phyloP scores from a whole-genome alignment of 2,797 vertebrate species.

The Myotis planiceps region DNA sequence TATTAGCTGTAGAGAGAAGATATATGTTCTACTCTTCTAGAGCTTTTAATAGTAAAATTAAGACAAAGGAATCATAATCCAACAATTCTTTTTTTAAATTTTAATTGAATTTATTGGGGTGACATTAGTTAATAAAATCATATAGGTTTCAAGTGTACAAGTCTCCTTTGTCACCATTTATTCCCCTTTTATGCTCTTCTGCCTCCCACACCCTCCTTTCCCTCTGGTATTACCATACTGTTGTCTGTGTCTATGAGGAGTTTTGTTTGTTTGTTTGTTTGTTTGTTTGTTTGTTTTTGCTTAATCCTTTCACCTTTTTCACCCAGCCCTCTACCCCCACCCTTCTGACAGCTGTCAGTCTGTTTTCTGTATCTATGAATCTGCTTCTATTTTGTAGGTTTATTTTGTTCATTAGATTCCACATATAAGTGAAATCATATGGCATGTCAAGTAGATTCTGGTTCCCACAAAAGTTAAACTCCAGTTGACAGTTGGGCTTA shows the following conservation, averaged over 20 bases:
- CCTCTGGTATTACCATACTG: neutral
- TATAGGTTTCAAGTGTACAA: neutral
- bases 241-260: neutral
- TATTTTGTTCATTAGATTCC: neutral
- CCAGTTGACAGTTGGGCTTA: neutral
- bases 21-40: neutral
- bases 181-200: neutral
- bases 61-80: neutral
- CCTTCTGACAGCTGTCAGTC: neutral
- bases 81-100: neutral
- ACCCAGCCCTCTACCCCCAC: neutral
- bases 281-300: neutral
- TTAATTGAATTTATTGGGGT: neutral
- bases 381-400: neutral
- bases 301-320: neutral
- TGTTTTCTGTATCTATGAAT: neutral
- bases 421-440: neutral
- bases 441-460: neutral
- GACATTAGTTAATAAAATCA: neutral
- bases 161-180: neutral
- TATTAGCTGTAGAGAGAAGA: neutral
- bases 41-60: conserved; percentile 5
- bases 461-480: conserved; percentile 19
- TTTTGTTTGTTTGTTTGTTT: neutral
- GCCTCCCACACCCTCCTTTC: neutral